Evolutionary conservation across 2,888 invertebrate genomes (phyloP).

Genomic region (Cataglyphis albicans): DNA sequence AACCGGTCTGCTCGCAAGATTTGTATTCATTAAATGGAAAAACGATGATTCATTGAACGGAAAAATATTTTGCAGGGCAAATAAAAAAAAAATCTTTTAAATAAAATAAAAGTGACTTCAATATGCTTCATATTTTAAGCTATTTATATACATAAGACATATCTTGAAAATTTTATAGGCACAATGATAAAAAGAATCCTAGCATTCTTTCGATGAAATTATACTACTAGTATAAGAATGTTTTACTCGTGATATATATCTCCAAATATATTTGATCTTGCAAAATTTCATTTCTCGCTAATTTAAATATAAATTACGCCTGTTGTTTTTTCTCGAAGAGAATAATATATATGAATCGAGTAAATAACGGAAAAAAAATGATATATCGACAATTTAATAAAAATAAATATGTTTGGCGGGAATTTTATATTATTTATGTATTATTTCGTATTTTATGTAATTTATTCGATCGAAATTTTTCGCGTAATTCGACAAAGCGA

Average conservation of each 20-base stretch:
- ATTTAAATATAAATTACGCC: not conserved
- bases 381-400: not conserved
- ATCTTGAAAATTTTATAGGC: not conserved
- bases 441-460: not conserved
- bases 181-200: not conserved
- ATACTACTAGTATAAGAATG: not conserved
- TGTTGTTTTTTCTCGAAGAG: not conserved
- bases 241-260: not conserved
- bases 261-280: not conserved
- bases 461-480: not conserved
- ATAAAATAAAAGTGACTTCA: not conserved
- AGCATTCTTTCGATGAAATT: not conserved
- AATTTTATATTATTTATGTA: not conserved
- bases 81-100: not conserved
- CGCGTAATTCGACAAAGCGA: not conserved
- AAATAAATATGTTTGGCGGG: not conserved
- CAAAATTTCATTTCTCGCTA: not conserved
- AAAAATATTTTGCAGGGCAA: not conserved
- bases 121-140: not conserved
- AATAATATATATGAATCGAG: not conserved
- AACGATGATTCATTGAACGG: not conserved
- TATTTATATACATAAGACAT: not conserved
- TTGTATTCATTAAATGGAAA: slow-evolving; percentile 9
- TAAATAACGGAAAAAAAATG: not conserved
- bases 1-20: slow-evolving; percentile 90